Evolutionary conservation across 2,888 invertebrate genomes (phyloP).

Genomic region (Drosophila rellima): DNA sequence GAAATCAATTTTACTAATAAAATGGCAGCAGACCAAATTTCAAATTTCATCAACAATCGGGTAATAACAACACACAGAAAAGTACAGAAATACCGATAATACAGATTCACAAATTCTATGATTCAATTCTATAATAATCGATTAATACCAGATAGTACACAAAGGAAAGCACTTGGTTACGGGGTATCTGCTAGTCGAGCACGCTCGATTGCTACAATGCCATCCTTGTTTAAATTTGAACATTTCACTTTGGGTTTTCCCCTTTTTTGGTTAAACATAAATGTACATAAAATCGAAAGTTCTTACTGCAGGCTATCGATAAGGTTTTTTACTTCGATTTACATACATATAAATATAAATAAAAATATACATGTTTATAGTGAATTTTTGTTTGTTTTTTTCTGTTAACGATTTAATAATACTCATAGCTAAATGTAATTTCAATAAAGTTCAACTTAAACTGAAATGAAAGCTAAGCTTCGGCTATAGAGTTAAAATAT

Average conservation of each 20-base stretch:
- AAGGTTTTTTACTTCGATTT: slow-evolving; percentile 53
- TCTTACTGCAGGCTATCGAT: slow-evolving; percentile 35
- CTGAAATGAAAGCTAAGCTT: slow-evolving; percentile 54
- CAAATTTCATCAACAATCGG: neutral
- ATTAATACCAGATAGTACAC: no score
- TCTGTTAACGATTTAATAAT: slow-evolving; percentile 14
- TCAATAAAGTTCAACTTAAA: slow-evolving; percentile 55
- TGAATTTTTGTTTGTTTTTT: no score
- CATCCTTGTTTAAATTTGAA: neutral
- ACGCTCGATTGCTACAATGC: neutral
- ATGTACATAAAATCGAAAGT: slow-evolving; percentile 39
- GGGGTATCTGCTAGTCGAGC: slow-evolving; percentile 1
- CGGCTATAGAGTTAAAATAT: slow-evolving; percentile 16
- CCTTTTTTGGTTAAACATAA: slow-evolving; percentile 8
- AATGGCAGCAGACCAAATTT: no score
- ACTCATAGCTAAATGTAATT: slow-evolving; percentile 47
- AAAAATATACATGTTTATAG: no score
- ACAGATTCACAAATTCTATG: no score
- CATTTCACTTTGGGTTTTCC: slow-evolving; percentile 1
- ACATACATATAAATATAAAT: slow-evolving; percentile 6
- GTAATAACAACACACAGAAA: no score
- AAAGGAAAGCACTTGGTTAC: no score
- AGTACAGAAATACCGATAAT: no score
- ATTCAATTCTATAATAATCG: no score
- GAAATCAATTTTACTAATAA: no score